Percentiles rank a stretch among this genome's conserved stretches.
Conservation (phyloP, 2,888 invertebrate species). For the Junonia oenone region DNA sequence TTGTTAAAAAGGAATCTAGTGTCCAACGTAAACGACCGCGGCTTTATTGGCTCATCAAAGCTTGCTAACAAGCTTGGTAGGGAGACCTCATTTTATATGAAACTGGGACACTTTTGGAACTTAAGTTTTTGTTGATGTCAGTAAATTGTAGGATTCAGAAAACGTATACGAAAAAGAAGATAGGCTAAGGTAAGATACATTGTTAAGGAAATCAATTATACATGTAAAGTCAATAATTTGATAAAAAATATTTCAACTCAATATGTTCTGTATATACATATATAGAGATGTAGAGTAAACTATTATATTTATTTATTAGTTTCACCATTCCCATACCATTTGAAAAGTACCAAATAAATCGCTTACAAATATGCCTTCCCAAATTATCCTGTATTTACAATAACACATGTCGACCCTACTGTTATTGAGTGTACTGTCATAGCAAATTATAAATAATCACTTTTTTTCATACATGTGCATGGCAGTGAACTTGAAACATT, state of each 20-base stretch:
- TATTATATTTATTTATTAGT: no score
- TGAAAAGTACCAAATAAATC: no score
- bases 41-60: slow-evolving; percentile 10
- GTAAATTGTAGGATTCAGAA: no score
- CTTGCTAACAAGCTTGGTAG: slow-evolving; percentile 1
- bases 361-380: no score
- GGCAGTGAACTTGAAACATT: background rate
- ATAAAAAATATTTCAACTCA: no score
- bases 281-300: no score
- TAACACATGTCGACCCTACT: background rate
- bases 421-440: background rate
- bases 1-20: background rate
- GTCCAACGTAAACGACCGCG: background rate
- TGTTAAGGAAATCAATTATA: no score
- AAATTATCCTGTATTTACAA: background rate
- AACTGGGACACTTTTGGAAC: background rate
- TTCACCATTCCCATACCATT: no score
- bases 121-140: background rate
- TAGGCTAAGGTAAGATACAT: no score
- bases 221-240: no score
- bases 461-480: background rate
- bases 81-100: background rate
- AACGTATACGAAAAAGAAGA: no score
- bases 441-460: background rate
- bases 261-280: no score